Evolutionary conservation across 2,113 vertebrate species (phyloP).

Genomic region (Hippolais icterina): DNA sequence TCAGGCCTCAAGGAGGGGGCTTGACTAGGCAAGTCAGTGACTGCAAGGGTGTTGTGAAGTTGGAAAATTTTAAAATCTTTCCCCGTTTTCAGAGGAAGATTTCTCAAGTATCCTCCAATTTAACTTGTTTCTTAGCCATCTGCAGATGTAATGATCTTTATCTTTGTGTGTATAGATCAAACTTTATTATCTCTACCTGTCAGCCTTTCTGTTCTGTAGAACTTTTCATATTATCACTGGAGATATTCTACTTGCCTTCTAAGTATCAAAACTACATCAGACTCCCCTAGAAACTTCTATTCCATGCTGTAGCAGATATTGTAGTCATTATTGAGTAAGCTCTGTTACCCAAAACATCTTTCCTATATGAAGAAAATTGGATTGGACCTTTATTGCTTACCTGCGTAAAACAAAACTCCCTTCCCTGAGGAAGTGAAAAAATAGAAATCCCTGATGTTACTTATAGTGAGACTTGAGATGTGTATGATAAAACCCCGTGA

Average conservation of each 20-base stretch:
- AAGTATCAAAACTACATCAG: background rate
- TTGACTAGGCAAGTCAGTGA: background rate
- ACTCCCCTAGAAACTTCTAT: background rate
- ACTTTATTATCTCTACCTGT: conserved; percentile 22
- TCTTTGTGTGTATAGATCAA: background rate
- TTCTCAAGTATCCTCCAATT: background rate
- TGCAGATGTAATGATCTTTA: conserved; percentile 2
- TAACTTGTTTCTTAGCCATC: conserved; percentile 26
- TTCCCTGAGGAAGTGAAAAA: background rate
- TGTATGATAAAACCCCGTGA: background rate
- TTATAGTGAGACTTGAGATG: background rate
- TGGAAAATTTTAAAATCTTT: background rate
- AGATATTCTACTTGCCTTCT: background rate
- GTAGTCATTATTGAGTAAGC: background rate
- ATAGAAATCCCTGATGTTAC: background rate
- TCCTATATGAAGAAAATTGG: background rate
- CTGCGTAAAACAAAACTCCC: background rate
- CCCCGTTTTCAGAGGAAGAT: background rate
- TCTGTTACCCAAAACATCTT: background rate
- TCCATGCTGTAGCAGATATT: background rate
- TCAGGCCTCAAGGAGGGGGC: background rate
- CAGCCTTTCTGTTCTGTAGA: background rate
- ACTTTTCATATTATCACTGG: conserved; percentile 12
- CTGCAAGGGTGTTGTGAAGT: background rate
- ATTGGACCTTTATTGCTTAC: background rate